Evolutionary conservation across 2,888 invertebrate species (phyloP), one percentile per base, ranked within the genome.

Genomic region (Polymixis flavicincta): DNA sequence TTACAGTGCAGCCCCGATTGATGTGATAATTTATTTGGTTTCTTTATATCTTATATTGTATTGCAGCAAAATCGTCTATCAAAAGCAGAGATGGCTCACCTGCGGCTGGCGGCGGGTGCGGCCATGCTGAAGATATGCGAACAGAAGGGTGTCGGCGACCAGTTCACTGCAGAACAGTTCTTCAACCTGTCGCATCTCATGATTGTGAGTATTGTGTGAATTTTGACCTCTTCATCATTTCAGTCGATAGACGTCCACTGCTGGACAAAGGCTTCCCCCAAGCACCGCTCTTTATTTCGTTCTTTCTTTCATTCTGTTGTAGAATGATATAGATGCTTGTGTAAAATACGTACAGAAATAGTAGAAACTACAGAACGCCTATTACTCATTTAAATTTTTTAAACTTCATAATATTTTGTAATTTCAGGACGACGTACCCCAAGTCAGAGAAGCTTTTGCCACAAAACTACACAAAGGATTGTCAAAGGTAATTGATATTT

Each of bases 81-180:
- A 64, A 97, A 97, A 90, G 98, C 98, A 13, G 99, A 99, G 95
- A 99, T 99, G 98, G 98, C 99, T 3, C 99, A 99, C 97, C 93
- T 99, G 65, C 97, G 99, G 76, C 95, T 99, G 59, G 98, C 98
- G 22, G 99, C 99, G 11, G 99, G 99, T 73, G 98, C 98, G 93
- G 99, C 99, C 66, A 99, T 99, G 98, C 96, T 99, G 70, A 99
- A 99, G 96, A 98, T 99, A 67, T 99, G 99, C 94, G 99, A 99
- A 91, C 99, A 99, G 94, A 99, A 99, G 92, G 98, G 98, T 67
- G 99, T 99, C 71, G 99, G 99, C 0, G 99, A 99, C 93, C 98
- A 99, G 93, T 99, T 98, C 92, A 98, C 98, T 5, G 98, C 98
- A 0, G 99, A 99, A 89, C 99, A 99, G 96, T 99, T 99, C 96